phyloP scores from a whole-genome alignment of 2,113 vertebrate genomes.

The Hoplias malabaricus region DNA sequence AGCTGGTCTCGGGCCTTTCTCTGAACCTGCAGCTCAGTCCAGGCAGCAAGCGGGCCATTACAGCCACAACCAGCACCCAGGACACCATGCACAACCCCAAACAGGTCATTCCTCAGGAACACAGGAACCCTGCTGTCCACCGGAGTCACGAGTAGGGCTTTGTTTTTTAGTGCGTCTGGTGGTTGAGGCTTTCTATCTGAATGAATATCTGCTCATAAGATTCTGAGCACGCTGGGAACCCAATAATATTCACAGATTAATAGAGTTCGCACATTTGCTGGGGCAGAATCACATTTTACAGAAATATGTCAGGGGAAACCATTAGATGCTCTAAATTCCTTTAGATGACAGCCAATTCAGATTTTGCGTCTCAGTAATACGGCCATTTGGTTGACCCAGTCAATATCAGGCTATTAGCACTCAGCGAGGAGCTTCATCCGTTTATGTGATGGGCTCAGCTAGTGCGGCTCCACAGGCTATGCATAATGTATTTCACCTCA shows the following conservation, averaged over 20 bases:
- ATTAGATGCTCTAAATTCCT: constrained; percentile 55
- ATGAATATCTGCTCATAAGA: neutral
- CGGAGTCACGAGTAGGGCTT: neutral
- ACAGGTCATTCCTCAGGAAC: constrained; percentile 48
- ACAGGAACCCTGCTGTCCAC: neutral
- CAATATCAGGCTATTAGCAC: constrained; percentile 64
- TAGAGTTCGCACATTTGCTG: constrained; percentile 55
- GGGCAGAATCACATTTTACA: constrained; percentile 55
- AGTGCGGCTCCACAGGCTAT: constrained; percentile 55
- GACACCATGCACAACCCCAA: constrained; percentile 83
- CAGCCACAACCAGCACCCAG: constrained; percentile 82
- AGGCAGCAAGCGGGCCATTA: constrained; percentile 78
- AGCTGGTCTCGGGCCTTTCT: constrained; percentile 89
- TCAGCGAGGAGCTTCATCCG: constrained; percentile 51
- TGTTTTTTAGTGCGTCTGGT: neutral
- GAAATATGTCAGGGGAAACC: constrained; percentile 45
- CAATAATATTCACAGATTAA: constrained; percentile 38
- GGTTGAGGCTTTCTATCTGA: neutral
- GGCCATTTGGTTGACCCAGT: constrained; percentile 46
- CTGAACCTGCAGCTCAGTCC: constrained; percentile 84
- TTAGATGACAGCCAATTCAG: constrained; percentile 53
- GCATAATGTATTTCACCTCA: constrained; percentile 62
- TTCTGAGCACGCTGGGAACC: neutral
- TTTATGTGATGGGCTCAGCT: constrained; percentile 55
- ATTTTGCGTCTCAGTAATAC: constrained; percentile 23